phyloP scores from a whole-genome alignment of 2,888 invertebrate species.

The Rhimphoctona megacephalus region DNA sequence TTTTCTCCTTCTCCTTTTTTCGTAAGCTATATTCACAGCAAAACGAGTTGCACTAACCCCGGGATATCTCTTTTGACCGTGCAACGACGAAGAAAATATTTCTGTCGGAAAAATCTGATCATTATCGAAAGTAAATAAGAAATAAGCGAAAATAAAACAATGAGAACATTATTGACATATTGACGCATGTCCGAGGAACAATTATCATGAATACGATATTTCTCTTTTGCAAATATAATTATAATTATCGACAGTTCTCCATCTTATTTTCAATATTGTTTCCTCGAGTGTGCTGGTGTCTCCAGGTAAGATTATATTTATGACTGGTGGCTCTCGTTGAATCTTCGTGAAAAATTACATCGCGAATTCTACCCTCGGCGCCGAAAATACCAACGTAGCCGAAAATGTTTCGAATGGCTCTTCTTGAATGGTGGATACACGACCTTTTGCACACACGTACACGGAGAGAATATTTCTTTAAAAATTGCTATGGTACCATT shows the following conservation, averaged over 20 bases:
- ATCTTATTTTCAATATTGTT: not conserved
- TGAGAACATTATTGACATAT: not conserved
- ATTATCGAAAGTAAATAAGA: not conserved
- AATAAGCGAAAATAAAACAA: not conserved
- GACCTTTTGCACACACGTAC: not conserved
- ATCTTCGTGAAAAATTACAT: not conserved
- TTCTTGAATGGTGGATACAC: not conserved
- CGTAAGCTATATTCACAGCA: constrained; percentile 14
- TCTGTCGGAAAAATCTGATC: not conserved
- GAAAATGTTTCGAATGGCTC: constrained; percentile 9
- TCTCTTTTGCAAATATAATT: not conserved
- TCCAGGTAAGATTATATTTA: not conserved
- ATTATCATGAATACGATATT: not conserved
- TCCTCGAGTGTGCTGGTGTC: not conserved
- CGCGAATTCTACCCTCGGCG: not conserved
- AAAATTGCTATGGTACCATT: too few relatives aligned
- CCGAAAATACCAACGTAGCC: not conserved
- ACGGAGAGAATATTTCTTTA: too few relatives aligned
- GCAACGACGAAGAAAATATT: not conserved
- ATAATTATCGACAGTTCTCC: not conserved
- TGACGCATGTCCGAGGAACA: too few relatives aligned
- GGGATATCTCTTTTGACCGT: constrained; percentile 9
- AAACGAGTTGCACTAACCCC: constrained; percentile 10
- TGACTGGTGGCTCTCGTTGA: not conserved
- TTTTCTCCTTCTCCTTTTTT: not conserved